A percentile compares a stretch with the other conserved stretches of the same genome.
Evolutionary conservation across 2,888 invertebrate species (phyloP).

Genomic region (Euphydryas editha): DNA sequence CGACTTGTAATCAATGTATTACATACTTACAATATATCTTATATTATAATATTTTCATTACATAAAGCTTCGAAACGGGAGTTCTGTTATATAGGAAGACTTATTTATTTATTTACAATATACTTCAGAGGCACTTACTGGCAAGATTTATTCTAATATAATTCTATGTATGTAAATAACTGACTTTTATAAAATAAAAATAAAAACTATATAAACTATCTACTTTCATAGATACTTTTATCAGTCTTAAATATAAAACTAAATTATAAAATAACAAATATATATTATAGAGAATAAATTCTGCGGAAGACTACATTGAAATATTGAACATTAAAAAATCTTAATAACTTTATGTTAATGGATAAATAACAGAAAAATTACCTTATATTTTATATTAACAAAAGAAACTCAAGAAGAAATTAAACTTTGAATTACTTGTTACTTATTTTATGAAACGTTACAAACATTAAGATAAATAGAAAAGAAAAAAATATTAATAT

Average conservation of each 20-base stretch:
- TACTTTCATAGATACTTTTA: conserved; percentile 1
- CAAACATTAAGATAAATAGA: too few relatives aligned
- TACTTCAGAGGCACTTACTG: conserved; percentile 56
- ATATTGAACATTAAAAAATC: not conserved
- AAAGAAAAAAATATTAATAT: too few relatives aligned
- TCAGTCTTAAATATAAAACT: conserved; percentile 11
- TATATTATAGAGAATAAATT: not conserved
- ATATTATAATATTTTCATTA: not conserved
- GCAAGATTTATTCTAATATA: conserved; percentile 49
- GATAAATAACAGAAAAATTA: too few relatives aligned
- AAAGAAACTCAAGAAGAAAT: too few relatives aligned
- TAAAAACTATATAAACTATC: too few relatives aligned
- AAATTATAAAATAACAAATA: not conserved
- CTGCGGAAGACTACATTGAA: conserved; percentile 6
- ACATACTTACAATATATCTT: conserved; percentile 1
- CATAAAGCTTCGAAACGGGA: conserved; percentile 35
- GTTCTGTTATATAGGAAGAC: conserved; percentile 30
- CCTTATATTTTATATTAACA: too few relatives aligned
- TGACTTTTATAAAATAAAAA: conserved; percentile 20
- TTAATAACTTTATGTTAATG: too few relatives aligned
- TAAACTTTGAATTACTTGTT: too few relatives aligned
- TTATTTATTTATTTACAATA: conserved; percentile 21
- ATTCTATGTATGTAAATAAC: conserved; percentile 7
- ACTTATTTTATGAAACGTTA: too few relatives aligned
- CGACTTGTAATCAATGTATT: conserved; percentile 14